Percentiles rank a stretch among this genome's conserved stretches.
Evolutionary conservation across 2,888 invertebrate genomes (phyloP).

Genomic region (Strigamia transsilvanica): DNA sequence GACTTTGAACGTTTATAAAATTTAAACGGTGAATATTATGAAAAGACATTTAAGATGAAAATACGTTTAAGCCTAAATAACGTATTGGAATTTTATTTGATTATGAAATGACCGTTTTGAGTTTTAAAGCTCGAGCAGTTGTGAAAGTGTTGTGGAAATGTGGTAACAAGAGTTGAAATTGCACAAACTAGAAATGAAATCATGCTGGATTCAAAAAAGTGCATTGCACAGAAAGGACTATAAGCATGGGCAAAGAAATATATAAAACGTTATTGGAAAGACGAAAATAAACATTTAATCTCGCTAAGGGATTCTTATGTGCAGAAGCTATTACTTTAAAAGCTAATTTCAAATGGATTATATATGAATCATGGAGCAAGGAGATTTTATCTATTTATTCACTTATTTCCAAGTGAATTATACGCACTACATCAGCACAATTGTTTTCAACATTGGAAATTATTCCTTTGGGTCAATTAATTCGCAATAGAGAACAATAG

Average conservation of each 20-base stretch:
- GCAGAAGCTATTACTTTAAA: background rate
- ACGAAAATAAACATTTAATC: background rate
- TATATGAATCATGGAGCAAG: too few relatives aligned
- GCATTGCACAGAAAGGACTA: background rate
- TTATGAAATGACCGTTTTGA: background rate
- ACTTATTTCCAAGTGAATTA: background rate
- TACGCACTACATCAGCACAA: background rate
- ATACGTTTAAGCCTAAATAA: background rate
- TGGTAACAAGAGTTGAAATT: background rate
- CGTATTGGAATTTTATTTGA: background rate
- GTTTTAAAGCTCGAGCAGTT: background rate
- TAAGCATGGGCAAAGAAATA: too few relatives aligned
- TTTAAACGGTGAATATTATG: background rate
- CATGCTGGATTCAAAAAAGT: too few relatives aligned
- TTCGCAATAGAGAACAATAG: background rate
- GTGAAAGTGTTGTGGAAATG: background rate
- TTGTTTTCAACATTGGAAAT: background rate
- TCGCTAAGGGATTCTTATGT: background rate
- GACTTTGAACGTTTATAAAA: background rate
- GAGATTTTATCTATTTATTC: background rate
- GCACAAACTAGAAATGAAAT: constrained; percentile 2
- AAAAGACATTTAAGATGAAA: too few relatives aligned
- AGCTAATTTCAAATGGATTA: too few relatives aligned
- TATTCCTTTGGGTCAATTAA: constrained; percentile 39
- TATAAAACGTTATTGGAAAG: background rate